Conservation (phyloP, 2,888 invertebrate genomes). For the Ophion obscuratus region DNA sequence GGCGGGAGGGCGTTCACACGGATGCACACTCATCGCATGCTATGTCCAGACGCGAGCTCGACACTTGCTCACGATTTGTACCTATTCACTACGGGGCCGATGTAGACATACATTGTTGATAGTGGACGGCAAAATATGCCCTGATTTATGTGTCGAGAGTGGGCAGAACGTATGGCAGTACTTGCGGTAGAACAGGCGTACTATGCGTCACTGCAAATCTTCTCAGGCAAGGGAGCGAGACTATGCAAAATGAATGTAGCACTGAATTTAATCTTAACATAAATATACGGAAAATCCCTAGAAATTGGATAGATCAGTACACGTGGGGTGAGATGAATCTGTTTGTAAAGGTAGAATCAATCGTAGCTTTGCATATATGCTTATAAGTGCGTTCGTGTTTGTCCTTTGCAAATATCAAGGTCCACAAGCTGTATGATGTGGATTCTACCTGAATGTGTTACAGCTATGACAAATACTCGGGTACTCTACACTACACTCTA, state of each 20-base stretch:
- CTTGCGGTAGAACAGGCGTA: constrained; percentile 10
- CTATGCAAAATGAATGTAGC: neutral
- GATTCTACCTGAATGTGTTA: constrained; percentile 67
- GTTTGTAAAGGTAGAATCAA: neutral
- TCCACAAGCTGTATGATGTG: constrained; percentile 72
- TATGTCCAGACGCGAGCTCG: constrained; percentile 9
- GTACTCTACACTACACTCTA: constrained; percentile 46
- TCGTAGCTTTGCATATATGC: neutral
- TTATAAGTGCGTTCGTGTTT: constrained; percentile 20
- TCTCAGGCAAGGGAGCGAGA: neutral
- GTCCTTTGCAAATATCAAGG: constrained; percentile 64
- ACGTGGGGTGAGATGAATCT: neutral
- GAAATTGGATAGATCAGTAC: neutral
- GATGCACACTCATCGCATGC: constrained; percentile 16
- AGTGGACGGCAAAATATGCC: constrained; percentile 9
- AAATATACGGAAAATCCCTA: constrained; percentile 8
- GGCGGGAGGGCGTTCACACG: neutral
- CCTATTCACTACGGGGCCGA: neutral
- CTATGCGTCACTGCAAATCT: neutral
- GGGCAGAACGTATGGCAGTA: constrained; percentile 1
- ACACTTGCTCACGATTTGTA: constrained; percentile 38
- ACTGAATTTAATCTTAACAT: neutral
- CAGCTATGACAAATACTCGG: constrained; percentile 41
- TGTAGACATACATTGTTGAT: neutral
- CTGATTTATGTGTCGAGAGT: constrained; percentile 7